Conservation (phyloP, 1,140 invertebrate species). For the Drosophila aff. region DNA sequence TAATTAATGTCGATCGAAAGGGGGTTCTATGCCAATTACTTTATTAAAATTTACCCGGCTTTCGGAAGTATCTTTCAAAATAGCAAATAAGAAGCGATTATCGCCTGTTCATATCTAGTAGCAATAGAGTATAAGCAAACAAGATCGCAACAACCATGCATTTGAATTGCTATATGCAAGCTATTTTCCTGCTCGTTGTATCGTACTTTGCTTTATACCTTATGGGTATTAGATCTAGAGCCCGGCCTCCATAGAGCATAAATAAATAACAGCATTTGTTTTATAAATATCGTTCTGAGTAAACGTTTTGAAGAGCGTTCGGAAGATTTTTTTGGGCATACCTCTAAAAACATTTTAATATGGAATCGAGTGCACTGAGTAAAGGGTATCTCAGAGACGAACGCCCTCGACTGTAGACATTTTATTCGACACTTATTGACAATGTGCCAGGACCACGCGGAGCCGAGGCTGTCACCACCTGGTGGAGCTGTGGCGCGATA, state of each 20-base stretch:
- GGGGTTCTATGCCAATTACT: neutral
- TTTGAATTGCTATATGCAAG: neutral
- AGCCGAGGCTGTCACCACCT: conserved; percentile 31
- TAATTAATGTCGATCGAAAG: conserved; percentile 59
- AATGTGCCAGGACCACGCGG: conserved; percentile 19
- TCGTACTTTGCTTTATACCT: neutral
- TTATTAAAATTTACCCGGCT: conserved; percentile 3
- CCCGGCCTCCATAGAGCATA: neutral
- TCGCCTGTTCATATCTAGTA: neutral
- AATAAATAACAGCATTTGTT: neutral
- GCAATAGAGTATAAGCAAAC: too few relatives aligned
- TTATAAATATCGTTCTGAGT: neutral
- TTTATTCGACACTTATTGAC: conserved; percentile 12
- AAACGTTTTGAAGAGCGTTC: neutral
- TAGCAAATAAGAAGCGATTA: conserved; percentile 3
- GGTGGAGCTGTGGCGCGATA: neutral
- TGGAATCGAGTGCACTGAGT: neutral
- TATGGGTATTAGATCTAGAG: too few relatives aligned
- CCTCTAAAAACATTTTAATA: neutral
- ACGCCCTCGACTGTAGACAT: neutral
- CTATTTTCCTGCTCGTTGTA: neutral
- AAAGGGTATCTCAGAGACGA: neutral
- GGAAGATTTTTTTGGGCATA: neutral
- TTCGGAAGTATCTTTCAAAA: conserved; percentile 21
- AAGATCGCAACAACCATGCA: neutral